A percentile compares a stretch with the other conserved stretches of the same genome.
Conservation (phyloP, 2,888 invertebrate genomes). For the Melolontha melolontha region DNA sequence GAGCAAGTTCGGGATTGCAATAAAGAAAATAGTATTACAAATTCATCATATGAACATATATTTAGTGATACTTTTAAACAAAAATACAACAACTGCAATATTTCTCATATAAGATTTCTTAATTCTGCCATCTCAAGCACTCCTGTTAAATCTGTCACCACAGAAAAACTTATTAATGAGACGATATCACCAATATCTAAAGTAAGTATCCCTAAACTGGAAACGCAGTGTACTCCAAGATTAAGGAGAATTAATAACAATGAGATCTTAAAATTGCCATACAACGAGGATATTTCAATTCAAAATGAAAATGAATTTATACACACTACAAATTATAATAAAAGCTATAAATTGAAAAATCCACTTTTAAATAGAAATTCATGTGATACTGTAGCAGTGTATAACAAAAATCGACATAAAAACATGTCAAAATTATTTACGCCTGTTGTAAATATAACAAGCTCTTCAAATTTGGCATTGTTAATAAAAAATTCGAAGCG, state of each 20-base stretch:
- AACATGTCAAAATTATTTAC: not conserved
- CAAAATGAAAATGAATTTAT: not conserved
- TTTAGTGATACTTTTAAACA: slow-evolving; percentile 30
- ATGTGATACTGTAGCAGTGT: not conserved
- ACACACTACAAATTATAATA: too few species aligned
- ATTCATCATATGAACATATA: slow-evolving; percentile 15
- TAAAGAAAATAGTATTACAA: slow-evolving; percentile 2
- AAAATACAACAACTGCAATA: slow-evolving; percentile 13
- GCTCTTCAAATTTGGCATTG: too few species aligned
- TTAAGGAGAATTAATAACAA: slow-evolving; percentile 11
- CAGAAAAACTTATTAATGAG: not conserved
- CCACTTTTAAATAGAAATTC: too few species aligned
- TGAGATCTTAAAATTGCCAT: not conserved
- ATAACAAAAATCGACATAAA: not conserved
- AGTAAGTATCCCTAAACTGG: not conserved
- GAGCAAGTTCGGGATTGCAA: not conserved
- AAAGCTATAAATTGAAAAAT: too few species aligned
- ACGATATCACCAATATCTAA: slow-evolving; percentile 27
- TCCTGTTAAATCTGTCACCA: not conserved
- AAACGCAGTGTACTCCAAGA: slow-evolving; percentile 1
- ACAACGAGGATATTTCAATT: not conserved
- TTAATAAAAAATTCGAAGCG: too few species aligned
- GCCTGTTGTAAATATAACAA: not conserved
- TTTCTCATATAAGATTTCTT: too few species aligned
- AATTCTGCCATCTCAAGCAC: slow-evolving; percentile 24